Percentiles rank a stretch among this genome's conserved stretches.
Conservation (phyloP, 2,888 invertebrate species). For the Hesperia comma region DNA sequence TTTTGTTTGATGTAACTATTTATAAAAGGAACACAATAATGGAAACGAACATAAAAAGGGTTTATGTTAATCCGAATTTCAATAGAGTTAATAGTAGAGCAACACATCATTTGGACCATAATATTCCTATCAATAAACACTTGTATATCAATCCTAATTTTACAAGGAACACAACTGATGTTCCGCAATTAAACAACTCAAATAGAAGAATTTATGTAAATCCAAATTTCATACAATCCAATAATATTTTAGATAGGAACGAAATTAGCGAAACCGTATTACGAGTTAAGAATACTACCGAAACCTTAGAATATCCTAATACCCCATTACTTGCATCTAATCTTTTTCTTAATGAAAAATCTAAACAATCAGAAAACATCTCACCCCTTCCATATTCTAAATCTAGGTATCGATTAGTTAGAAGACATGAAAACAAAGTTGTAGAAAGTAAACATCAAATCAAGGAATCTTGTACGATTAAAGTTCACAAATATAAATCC, state of each 20-base stretch:
- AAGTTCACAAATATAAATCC: constrained; percentile 72
- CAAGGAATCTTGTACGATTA: constrained; percentile 54
- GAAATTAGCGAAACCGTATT: neutral
- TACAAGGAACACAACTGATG: constrained; percentile 47
- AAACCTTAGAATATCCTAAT: neutral
- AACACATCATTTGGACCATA: constrained; percentile 37
- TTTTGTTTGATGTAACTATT: constrained; percentile 65
- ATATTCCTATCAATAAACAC: constrained; percentile 60
- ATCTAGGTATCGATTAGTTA: constrained; percentile 42
- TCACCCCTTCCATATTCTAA: constrained; percentile 32
- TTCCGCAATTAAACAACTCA: constrained; percentile 36
- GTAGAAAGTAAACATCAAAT: constrained; percentile 3
- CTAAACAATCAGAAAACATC: constrained; percentile 4
- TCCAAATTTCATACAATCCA: constrained; percentile 68
- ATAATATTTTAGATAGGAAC: constrained; percentile 15
- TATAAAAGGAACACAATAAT: constrained; percentile 50
- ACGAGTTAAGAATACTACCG: neutral
- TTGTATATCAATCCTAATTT: constrained; percentile 53
- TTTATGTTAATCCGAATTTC: constrained; percentile 77
- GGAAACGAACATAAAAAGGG: constrained; percentile 55
- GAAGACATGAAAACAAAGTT: constrained; percentile 36
- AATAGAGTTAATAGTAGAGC: constrained; percentile 48
- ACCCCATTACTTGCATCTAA: neutral
- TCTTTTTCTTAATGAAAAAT: neutral
- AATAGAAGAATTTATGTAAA: constrained; percentile 74